Percentiles rank a stretch among this genome's conserved stretches.
phyloP scores from a whole-genome alignment of 2,113 vertebrate genomes.

The Emberiza fucata region DNA sequence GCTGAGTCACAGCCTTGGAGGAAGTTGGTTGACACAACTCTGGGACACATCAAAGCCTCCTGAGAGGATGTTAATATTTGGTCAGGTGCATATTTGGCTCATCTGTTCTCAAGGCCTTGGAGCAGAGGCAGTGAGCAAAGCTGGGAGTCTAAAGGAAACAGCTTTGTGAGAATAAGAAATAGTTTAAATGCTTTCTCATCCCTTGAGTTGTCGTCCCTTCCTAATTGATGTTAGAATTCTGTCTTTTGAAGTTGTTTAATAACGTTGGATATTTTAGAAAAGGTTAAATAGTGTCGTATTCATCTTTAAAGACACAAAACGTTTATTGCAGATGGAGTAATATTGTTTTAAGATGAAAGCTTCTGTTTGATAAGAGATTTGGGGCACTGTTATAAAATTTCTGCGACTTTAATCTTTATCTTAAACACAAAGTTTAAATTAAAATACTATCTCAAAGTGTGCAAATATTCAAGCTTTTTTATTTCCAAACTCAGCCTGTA shows the following conservation, averaged over 20 bases:
- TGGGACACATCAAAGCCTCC: constrained; percentile 13
- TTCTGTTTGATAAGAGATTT: constrained; percentile 41
- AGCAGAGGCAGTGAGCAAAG: background rate
- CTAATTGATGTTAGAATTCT: background rate
- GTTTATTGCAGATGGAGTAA: constrained; percentile 23
- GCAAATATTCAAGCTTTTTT: background rate
- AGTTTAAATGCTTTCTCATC: constrained; percentile 21
- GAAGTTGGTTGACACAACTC: background rate
- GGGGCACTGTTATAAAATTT: constrained; percentile 7
- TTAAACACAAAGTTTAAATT: constrained; percentile 18
- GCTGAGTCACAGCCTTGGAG: background rate
- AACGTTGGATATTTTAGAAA: constrained; percentile 29
- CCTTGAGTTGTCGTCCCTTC: constrained; percentile 42
- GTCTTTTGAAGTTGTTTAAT: constrained; percentile 55
- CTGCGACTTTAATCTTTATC: constrained; percentile 14
- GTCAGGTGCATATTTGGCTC: constrained; percentile 60
- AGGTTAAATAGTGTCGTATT: constrained; percentile 35
- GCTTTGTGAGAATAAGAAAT: constrained; percentile 44
- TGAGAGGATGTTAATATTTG: constrained; percentile 65
- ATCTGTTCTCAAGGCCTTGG: background rate
- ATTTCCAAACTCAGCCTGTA: background rate
- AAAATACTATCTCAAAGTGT: constrained; percentile 31
- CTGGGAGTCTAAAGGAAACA: constrained; percentile 8
- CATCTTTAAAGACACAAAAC: constrained; percentile 44
- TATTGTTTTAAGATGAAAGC: constrained; percentile 58